These are phyloP conservation scores for Chromobotia macracanthus DNA, from an alignment of 2,797 vertebrate genomes.

Conservation along the genomic window DNA sequence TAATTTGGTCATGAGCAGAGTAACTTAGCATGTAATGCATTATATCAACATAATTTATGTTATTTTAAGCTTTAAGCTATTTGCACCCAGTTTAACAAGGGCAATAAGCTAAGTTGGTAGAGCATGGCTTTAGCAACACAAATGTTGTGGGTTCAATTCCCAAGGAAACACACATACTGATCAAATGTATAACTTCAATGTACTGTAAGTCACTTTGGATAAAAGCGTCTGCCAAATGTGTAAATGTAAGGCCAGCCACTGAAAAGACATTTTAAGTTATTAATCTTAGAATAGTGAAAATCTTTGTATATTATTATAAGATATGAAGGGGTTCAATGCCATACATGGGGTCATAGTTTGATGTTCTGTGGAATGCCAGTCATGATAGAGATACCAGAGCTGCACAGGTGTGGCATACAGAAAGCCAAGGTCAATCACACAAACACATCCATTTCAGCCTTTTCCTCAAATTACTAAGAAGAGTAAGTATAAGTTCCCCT, in stretches of 20 bases:
- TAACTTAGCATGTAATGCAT: slow-evolving; percentile 24
- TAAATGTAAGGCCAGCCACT: too few relatives aligned
- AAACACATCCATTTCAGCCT: slow-evolving; percentile 19
- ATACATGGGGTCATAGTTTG: slow-evolving; percentile 56
- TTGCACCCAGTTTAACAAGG: slow-evolving; percentile 23
- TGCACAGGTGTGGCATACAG: slow-evolving; percentile 2
- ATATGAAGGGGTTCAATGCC: slow-evolving; percentile 23
- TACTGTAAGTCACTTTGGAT: too few relatives aligned
- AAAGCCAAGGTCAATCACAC: neutral
- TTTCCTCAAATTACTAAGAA: slow-evolving; percentile 66
- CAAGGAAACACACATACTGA: too few relatives aligned
- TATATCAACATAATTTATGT: slow-evolving; percentile 48
- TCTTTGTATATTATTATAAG: slow-evolving; percentile 49
- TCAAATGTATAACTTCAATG: too few relatives aligned
- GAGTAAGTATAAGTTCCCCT: slow-evolving; percentile 65
- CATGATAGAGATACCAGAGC: slow-evolving; percentile 36
- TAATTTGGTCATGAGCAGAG: neutral
- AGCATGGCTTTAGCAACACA: too few relatives aligned
- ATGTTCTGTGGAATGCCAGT: slow-evolving; percentile 54
- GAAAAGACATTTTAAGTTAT: slow-evolving; percentile 52
- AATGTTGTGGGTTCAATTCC: slow-evolving; percentile 63
- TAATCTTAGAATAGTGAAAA: slow-evolving; percentile 40
- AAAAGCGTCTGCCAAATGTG: too few relatives aligned
- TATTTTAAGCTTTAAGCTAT: slow-evolving; percentile 38
- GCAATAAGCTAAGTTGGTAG: slow-evolving; percentile 41